Evolutionary conservation across 2,888 invertebrate species (phyloP).

Genomic region (Rhamnusium bicolor): DNA sequence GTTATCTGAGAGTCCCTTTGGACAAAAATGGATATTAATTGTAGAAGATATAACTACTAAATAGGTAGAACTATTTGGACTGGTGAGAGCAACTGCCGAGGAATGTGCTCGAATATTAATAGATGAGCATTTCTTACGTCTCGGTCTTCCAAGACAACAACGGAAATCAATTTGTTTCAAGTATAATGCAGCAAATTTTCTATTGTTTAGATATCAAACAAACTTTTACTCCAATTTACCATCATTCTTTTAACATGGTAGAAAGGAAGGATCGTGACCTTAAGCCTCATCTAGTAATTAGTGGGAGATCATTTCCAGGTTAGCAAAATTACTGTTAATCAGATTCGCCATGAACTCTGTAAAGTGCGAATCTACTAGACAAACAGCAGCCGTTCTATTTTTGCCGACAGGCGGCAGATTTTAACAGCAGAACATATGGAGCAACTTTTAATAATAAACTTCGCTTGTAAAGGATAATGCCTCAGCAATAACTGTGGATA

Average conservation of each 20-base stretch:
- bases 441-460: no score
- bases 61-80: slow-evolving; percentile 53
- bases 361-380: slow-evolving; percentile 55
- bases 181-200: no score
- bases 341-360: slow-evolving; percentile 66
- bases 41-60: slow-evolving; percentile 55
- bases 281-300: slow-evolving; percentile 58
- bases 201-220: no score
- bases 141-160: slow-evolving; percentile 62
- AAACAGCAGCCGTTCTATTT: no score
- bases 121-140: slow-evolving; percentile 58
- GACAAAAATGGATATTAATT: slow-evolving; percentile 52
- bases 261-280: slow-evolving; percentile 57
- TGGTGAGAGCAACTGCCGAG: slow-evolving; percentile 40
- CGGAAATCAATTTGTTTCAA: slow-evolving; percentile 59
- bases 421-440: no score
- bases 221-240: slow-evolving; percentile 51
- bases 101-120: slow-evolving; percentile 52
- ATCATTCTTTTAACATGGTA: slow-evolving; percentile 39
- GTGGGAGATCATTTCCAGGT: slow-evolving; percentile 61
- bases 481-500: no score
- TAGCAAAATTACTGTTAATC: slow-evolving; percentile 58
- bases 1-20: slow-evolving; percentile 46
- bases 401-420: no score
- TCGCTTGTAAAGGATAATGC: no score